Percentiles rank a stretch among this genome's conserved stretches.
These are phyloP conservation scores for Peromyscus attwateri DNA, from an alignment of 2,797 vertebrate genomes.

Conservation along the genomic window DNA sequence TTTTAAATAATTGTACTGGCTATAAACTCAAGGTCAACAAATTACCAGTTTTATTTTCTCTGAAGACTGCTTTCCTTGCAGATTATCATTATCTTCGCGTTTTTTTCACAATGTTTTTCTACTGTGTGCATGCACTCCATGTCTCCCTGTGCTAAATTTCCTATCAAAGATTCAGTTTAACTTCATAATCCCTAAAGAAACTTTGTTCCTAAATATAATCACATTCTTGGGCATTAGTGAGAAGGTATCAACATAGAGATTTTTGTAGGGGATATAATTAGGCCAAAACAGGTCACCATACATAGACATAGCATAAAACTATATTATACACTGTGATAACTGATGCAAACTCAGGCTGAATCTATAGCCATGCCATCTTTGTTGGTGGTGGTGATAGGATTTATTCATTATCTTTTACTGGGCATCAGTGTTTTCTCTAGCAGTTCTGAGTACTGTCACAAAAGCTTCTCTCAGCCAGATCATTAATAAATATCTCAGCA, in stretches of 20 bases:
- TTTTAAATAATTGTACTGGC: background rate
- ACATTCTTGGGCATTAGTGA: background rate
- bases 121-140: background rate
- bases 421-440: background rate
- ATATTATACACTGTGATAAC: background rate
- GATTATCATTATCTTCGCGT: background rate
- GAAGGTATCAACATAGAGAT: background rate
- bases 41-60: background rate
- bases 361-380: background rate
- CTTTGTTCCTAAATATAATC: background rate
- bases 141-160: background rate
- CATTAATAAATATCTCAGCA: background rate
- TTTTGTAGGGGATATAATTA: background rate
- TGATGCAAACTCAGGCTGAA: background rate
- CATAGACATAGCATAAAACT: background rate
- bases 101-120: background rate
- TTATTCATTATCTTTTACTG: background rate
- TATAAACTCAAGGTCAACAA: background rate
- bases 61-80: background rate
- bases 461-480: slow-evolving; percentile 6
- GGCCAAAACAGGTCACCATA: background rate
- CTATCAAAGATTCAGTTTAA: background rate
- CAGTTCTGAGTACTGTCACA: background rate
- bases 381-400: no score
- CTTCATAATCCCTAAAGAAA: background rate